Evolutionary conservation across 2,113 vertebrate species (phyloP).

Genomic region (Xerus inauris): DNA sequence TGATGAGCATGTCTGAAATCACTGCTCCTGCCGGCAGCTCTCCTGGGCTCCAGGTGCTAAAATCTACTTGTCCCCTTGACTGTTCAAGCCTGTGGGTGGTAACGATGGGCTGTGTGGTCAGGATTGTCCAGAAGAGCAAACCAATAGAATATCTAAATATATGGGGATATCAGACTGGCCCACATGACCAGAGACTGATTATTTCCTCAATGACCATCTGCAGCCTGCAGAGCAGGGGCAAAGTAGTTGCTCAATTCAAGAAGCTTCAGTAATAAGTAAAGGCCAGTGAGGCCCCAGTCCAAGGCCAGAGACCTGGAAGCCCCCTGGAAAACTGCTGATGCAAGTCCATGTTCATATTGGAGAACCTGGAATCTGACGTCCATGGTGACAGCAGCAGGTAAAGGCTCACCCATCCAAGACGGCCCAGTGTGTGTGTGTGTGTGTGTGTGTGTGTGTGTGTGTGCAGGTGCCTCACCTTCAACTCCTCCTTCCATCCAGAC

Average conservation of each 20-base stretch:
- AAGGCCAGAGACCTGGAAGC: not conserved
- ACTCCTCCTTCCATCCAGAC: not conserved
- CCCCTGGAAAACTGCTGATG: not conserved
- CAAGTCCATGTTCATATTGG: not conserved
- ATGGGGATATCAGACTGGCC: not conserved
- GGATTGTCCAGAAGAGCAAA: not conserved
- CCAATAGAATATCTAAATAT: not conserved
- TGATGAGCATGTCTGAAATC: not conserved
- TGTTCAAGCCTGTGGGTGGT: not conserved
- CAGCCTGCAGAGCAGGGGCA: too few species aligned
- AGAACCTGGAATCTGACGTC: too few species aligned
- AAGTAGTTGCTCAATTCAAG: not conserved
- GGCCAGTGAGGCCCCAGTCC: not conserved
- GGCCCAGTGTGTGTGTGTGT: not conserved
- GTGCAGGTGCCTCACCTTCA: not conserved
- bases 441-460: not conserved
- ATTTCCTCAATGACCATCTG: not conserved
- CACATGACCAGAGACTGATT: not conserved
- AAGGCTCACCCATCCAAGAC: not conserved
- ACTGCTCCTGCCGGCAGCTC: not conserved
- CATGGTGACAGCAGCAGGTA: not conserved
- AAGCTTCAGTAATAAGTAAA: not conserved
- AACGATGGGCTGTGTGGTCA: not conserved
- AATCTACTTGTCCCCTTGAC: not conserved
- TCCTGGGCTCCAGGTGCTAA: not conserved